A percentile compares a stretch with the other conserved stretches of the same genome.
Evolutionary conservation across 2,113 vertebrate genomes (phyloP).

Genomic region (Tautogolabrus adspersus): DNA sequence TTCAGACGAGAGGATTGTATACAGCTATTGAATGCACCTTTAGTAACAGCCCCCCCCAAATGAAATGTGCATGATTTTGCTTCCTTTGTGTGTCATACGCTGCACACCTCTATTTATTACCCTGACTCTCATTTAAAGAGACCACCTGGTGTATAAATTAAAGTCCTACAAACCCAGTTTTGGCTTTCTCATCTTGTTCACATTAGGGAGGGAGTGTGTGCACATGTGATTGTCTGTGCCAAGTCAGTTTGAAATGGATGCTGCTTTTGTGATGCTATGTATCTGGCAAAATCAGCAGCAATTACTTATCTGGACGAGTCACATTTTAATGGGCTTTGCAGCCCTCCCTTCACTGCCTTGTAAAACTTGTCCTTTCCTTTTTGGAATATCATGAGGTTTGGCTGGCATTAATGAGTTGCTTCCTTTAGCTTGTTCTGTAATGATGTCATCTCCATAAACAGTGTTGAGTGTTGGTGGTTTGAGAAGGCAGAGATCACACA

Average conservation of each 20-base stretch:
- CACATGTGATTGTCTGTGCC: conserved; percentile 9
- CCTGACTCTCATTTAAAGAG: conserved; percentile 27
- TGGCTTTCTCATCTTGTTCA: conserved; percentile 47
- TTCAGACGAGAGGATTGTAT: too few relatives aligned
- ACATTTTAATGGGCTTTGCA: conserved; percentile 61
- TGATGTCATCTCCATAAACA: conserved; percentile 65
- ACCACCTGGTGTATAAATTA: conserved; percentile 50
- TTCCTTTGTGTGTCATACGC: neutral
- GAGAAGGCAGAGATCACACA: neutral
- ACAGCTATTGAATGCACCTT: neutral
- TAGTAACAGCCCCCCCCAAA: neutral
- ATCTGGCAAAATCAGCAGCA: conserved; percentile 68
- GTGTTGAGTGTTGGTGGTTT: conserved; percentile 34
- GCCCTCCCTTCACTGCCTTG: conserved; percentile 61
- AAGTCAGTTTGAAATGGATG: conserved; percentile 51
- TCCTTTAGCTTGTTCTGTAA: conserved; percentile 52
- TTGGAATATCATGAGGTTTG: conserved; percentile 46
- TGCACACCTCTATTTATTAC: conserved; percentile 21
- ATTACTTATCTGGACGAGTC: conserved; percentile 73
- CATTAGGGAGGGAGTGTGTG: conserved; percentile 36
- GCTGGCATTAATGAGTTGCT: conserved; percentile 58
- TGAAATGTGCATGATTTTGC: neutral
- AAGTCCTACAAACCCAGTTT: conserved; percentile 39
- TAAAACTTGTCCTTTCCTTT: conserved; percentile 65
- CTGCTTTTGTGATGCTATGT: conserved; percentile 62